Percentiles rank a stretch among this genome's conserved stretches.
These are phyloP conservation scores for Brenthis daphne DNA, from an alignment of 2,888 invertebrate genomes.

Conservation along the genomic window DNA sequence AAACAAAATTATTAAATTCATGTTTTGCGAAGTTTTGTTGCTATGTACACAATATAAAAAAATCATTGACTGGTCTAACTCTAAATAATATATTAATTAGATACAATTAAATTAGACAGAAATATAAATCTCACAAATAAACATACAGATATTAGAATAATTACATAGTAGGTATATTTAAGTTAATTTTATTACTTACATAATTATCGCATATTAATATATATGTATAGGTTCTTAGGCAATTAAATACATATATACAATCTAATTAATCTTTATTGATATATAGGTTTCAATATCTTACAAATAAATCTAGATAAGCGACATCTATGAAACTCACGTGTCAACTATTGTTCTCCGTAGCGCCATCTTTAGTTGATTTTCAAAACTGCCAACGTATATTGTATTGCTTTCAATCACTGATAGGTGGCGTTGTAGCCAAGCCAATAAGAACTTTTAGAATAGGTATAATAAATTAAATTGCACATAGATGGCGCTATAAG, in stretches of 20 bases:
- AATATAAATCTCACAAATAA: no score
- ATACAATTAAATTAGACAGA: no score
- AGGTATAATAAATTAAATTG: neutral
- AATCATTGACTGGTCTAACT: no score
- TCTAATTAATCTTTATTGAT: neutral
- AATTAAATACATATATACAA: neutral
- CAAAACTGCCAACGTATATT: neutral
- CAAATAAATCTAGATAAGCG: neutral
- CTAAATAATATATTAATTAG: no score
- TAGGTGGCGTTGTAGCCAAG: conserved; percentile 3
- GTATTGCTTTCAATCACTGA: neutral
- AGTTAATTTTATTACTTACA: no score
- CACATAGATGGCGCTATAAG: conserved; percentile 3
- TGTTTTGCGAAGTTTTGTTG: no score
- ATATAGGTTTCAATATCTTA: neutral
- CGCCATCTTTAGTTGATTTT: neutral
- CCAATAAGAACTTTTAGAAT: neutral
- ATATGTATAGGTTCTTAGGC: no score
- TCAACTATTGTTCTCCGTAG: no score
- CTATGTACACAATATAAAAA: no score
- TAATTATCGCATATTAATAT: neutral
- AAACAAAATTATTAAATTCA: no score
- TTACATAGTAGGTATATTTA: no score
- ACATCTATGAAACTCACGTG: neutral
- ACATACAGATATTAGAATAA: no score